phyloP scores from a whole-genome alignment of 30 jellyfish, hydroid and myxozoan genomes.

The Turritopsis dohrnii region DNA sequence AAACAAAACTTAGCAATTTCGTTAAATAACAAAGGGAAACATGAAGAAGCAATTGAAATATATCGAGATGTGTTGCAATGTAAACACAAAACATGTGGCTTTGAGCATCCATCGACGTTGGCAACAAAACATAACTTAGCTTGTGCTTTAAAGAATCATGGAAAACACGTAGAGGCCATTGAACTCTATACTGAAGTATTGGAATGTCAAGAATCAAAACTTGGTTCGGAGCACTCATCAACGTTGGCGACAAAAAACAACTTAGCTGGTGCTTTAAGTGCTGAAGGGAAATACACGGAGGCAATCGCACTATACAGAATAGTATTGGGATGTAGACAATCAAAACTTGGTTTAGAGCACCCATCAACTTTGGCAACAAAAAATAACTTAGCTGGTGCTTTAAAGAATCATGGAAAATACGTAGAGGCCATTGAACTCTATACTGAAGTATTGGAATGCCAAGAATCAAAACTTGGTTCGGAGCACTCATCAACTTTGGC shows the following conservation, averaged over 20 bases:
- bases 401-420: background rate
- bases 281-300: background rate
- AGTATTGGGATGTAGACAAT: background rate
- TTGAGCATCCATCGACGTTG: conserved; percentile 6
- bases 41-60: background rate
- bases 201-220: background rate
- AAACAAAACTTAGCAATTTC: background rate
- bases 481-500: conserved; percentile 12
- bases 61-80: background rate
- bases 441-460: background rate
- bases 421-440: background rate
- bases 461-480: background rate
- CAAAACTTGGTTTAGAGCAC: background rate
- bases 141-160: background rate
- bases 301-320: background rate
- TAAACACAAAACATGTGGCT: background rate
- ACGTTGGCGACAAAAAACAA: background rate
- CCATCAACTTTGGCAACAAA: conserved; percentile 10
- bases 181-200: background rate
- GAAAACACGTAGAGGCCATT: background rate
- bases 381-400: background rate
- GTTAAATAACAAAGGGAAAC: background rate
- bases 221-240: conserved; percentile 4
- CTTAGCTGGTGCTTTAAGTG: background rate
- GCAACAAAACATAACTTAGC: conserved; percentile 17